These are phyloP conservation scores for Pelusios castaneus DNA, from an alignment of 2,113 vertebrate genomes.

Conservation along the genomic window DNA sequence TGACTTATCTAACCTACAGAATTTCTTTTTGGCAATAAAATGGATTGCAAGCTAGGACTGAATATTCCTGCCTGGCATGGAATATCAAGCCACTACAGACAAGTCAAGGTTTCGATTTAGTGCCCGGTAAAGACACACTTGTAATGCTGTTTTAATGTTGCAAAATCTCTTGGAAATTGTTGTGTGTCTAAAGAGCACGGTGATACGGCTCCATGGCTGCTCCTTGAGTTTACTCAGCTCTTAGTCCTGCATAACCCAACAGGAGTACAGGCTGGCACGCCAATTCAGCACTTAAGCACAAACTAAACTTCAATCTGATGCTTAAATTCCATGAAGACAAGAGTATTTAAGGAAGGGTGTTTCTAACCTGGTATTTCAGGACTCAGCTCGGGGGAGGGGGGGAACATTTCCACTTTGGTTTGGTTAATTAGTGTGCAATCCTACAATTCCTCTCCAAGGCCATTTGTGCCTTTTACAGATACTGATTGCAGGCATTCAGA, in stretches of 20 bases:
- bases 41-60: not conserved
- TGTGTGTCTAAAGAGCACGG: constrained; percentile 41
- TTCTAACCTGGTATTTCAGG: not conserved
- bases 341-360: not conserved
- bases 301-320: constrained; percentile 45
- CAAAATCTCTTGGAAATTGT: constrained; percentile 57
- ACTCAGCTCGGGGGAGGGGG: not conserved
- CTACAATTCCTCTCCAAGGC: not conserved
- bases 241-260: constrained; percentile 43
- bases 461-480: accelerated
- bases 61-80: constrained; percentile 24
- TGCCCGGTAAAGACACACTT: not conserved
- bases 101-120: constrained; percentile 36
- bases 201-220: not conserved
- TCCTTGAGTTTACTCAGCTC: constrained; percentile 18
- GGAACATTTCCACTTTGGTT: not conserved
- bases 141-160: constrained; percentile 56
- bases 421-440: not conserved
- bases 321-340: not conserved
- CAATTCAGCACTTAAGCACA: not conserved
- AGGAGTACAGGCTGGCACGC: constrained; percentile 21
- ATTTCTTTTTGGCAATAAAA: constrained; percentile 51
- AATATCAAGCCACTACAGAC: not conserved
- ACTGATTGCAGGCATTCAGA: not conserved
- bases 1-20: constrained; percentile 32